Evolutionary conservation across 2,888 invertebrate genomes (phyloP).

Genomic region (Chaetogeoica ovagalla): DNA sequence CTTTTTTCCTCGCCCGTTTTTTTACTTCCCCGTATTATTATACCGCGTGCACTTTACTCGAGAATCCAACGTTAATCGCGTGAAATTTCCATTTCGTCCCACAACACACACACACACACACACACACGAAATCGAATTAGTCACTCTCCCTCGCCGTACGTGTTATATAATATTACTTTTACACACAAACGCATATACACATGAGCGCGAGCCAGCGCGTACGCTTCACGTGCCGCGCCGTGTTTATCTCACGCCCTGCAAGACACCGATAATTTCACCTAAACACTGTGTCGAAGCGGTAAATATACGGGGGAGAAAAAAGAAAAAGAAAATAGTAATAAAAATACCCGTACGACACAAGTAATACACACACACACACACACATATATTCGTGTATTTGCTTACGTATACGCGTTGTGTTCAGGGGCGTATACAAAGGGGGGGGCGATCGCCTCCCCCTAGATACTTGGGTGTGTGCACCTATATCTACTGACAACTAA

Average conservation of each 20-base stretch:
- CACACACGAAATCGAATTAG: constrained; percentile 42
- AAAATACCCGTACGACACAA: no score
- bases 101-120: constrained; percentile 6
- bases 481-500: no score
- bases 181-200: not conserved
- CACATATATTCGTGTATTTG: no score
- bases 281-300: constrained; percentile 44
- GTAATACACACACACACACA: no score
- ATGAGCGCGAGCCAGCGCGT: not conserved
- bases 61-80: constrained; percentile 26
- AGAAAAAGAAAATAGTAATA: not conserved
- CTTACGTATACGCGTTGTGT: no score
- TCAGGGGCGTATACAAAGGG: no score
- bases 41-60: not conserved
- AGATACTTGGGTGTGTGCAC: no score
- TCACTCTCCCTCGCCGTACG: constrained; percentile 35
- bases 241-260: constrained; percentile 50
- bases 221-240: not conserved
- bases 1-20: not conserved
- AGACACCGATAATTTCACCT: constrained; percentile 47
- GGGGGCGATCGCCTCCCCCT: no score
- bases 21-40: not conserved
- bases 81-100: constrained; percentile 38
- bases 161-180: not conserved
- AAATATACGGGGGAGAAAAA: not conserved